Base-by-base conservation (phyloP, 1,140 invertebrate species). In the Metaphire vulgaris region DNA sequence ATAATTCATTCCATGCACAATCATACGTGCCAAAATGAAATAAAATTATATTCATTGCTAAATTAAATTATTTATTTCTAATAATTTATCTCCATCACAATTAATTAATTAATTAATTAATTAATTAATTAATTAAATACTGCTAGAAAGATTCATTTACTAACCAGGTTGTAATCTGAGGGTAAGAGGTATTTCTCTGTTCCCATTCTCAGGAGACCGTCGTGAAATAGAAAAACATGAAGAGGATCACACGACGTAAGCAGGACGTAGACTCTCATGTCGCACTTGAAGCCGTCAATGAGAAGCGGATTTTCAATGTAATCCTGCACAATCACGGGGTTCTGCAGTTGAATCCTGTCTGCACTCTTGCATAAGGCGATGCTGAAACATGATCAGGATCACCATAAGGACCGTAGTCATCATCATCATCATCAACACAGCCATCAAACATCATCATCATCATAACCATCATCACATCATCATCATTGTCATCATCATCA, bases 181-280 rank as follows among this genome's bases (percentile, higher is more conserved):
- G 86, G 85, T 16, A 80, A 76, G 2, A 83, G 73, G 70, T 87
- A 87, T 79, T 85, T 83, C 74, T 87, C 86, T 70, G 86, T 87
- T 77, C 85, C 83, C 71, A 87, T 74, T 76, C 86, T 77, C 1
- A 87, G 84, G 1, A 87, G 75, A 1, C 86, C 86, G 77, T 87
- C 85, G 77, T 85, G 84, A 76, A 83, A 87, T 26, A 87, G 79
- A 74, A 86, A 87, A 70, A 86, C 78, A n/a, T 84, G 76, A 14
- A 87, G 79, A 1, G 86, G 86, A 77, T 87, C 86, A 81, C 85
- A 86, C n/a, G 83, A 85, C 1, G 86, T 86, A 31, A 87, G 76
- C 6, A 87, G 80, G 0, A 85, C 85, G 78, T 87, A 87, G 16
- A 87, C 83, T 21, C 86, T 77, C 30, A 87, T 74, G 73, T 87